phyloP scores from a whole-genome alignment of 2,797 vertebrate species.

The Staurois parvus region DNA sequence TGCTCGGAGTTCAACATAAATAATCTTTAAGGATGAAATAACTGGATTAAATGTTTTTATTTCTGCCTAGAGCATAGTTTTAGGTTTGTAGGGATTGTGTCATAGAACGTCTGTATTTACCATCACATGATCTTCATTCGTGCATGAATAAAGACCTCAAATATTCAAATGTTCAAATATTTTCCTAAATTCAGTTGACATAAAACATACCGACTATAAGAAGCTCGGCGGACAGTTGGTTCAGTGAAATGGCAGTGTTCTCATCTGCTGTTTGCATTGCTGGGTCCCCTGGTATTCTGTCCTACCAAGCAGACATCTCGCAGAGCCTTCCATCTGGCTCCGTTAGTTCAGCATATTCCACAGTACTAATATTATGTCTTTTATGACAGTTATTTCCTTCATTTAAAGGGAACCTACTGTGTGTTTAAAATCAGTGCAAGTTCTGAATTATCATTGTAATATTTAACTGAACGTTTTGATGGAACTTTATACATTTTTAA shows the following conservation, averaged over 20 bases:
- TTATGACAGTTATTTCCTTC: not conserved
- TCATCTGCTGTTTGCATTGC: conserved; percentile 39
- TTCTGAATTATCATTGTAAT: too few species aligned
- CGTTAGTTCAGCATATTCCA: not conserved
- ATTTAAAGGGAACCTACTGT: not conserved
- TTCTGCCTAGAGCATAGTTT: too few species aligned
- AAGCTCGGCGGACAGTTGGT: not conserved
- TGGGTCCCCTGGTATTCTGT: not conserved
- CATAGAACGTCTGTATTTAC: too few species aligned
- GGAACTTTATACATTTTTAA: too few species aligned
- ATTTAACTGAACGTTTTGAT: too few species aligned
- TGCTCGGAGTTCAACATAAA: too few species aligned
- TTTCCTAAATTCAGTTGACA: not conserved
- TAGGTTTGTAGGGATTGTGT: too few species aligned
- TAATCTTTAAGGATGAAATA: too few species aligned
- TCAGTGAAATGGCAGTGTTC: not conserved
- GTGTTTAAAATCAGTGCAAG: too few species aligned
- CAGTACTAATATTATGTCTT: not conserved
- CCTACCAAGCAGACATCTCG: not conserved
- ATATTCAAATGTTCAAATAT: not conserved
- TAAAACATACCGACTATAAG: not conserved
- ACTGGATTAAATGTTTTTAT: too few species aligned
- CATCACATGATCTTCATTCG: too few species aligned
- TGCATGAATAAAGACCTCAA: too few species aligned
- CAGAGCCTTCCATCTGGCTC: conserved; percentile 30